Evolutionary conservation across 2,113 vertebrate genomes (phyloP), one percentile per base, ranked within the genome.

Genomic region (Macrotis lagotis): DNA sequence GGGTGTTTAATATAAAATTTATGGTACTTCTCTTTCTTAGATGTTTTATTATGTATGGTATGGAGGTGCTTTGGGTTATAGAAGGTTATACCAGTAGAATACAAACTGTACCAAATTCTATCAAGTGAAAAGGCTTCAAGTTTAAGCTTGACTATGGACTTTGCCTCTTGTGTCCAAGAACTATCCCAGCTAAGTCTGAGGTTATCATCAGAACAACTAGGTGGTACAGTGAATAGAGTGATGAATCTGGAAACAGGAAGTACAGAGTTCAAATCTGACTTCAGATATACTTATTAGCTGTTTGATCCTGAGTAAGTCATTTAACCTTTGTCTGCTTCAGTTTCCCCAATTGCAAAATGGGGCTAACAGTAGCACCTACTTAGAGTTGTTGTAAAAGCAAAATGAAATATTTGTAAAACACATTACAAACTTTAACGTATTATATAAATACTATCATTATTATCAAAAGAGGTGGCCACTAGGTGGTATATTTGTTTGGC

Each of bases 341-440:
- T 93, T 83, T 51, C 26, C 31, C 88, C n/a, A 37, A 55, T 11
- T 88, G 25, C 53, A 90, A 88, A 94, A 47, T 90, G 50, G n/a
- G 19, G 88, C 28, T 83, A 83, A 44, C 3, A 22, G 24, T 83
- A 83, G 66, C 6, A 44, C 6, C 37, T n/a, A 74, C 5, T n/a
- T 90, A 48, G 25, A 1, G 8, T 50, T 59, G 50, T 37, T 8
- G 12, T 26, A 51, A 91, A 6, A n/a, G 50, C 66, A 28, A 91
- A 88, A 66, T 91, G 25, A 91, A 24, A 90, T 90, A 25, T 44
- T 44, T 94, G 74, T 37, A 89, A 93, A 59, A 11, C 66, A 91
- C 48, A 53, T 25, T 24, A 25, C 44, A 55, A 52, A 28, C n/a
- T 26, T 26, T 48, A 31, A 88, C 50, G 44, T 49, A 25, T 25